Evolutionary conservation across 2,797 vertebrate species (phyloP), one percentile per base, ranked within the genome.

Genomic region (Phataginus tetradactyla): DNA sequence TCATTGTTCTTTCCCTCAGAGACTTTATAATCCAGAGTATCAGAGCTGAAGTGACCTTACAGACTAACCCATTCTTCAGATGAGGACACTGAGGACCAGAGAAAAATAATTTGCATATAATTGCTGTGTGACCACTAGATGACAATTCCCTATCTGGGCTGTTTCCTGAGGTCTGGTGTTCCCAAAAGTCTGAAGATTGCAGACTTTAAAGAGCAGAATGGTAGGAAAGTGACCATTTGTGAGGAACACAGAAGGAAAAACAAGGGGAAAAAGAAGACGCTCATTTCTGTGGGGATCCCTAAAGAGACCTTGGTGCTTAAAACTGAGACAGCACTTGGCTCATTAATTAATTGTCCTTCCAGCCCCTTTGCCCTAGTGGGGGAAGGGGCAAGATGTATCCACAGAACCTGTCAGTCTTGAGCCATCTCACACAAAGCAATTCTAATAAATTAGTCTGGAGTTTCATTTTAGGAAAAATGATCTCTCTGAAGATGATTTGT

Each of bases 401-500:
- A 75, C 95, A 97, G 78, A 84, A 66, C 90, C 86, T 95, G 83
- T 94, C 81, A 94, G 85, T 93, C 42, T 94, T 81, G n/a, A 88
- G 78, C 63, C 91, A 83, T 92, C 92, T 78, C 78, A 94, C 55
- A 75, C 78, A 91, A 88, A 96, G 57, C 64, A 95, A 96, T 86
- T 55, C 71, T 93, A 94, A 96, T 86, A 96, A 83, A 80, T 71
- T 86, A 92, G 57, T 81, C 79, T 81, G 59, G 88, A 95, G 84
- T 95, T 97, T 96, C 32, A 9, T 91, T 98, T 96, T 86, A 95
- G 93, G 84, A 96, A 94, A 97, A 96, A 96, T 85, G 89, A 86
- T 95, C 88, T 95, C 93, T 97, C 93, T 96, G 89, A 96, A 97
- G 91, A 93, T 95, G 93, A 97, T 97, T 97, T 95, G 96, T 96